Base-by-base conservation (phyloP, 2,888 invertebrate species). In the Apantesis nais region DNA sequence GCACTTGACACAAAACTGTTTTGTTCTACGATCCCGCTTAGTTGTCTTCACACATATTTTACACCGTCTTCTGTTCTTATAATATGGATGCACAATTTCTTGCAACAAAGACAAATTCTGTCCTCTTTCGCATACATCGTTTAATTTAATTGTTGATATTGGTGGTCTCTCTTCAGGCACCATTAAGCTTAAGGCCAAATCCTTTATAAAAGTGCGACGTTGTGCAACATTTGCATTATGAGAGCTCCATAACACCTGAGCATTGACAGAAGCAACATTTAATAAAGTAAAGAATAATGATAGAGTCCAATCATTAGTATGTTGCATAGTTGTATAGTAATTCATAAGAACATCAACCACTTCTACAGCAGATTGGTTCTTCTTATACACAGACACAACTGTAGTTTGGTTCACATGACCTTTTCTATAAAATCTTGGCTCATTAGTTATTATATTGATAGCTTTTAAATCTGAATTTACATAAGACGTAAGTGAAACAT, bases 251-350 rank as follows among this genome's bases (percentile, higher is more conserved):
- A 94, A 78, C 1, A 94, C 93, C 84, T 95, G 95, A 62, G 95
- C 89, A 78, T 94, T 95, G 0, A 95, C 84, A 0, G 93, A 87
- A 1, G 94, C 93, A 79, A 95, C 90, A 74, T 95, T 94, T 22
- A 95, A 83, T 67, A 95, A 76, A 41, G 91, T 91, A 71, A 92
- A 94, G 77, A 95, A 94, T 72, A 95, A 78, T 7, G 93, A 90
- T 12, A 93, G 75, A 0, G 91, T 90, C 95, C 95, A 95, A 76
- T 92, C 89, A 75, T 94, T 93, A n/a, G 91, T 90, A 71, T 90
- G 86, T 71, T 93, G 92, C 89, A 92, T 88, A 9, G 94, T 92
- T 0, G 94, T 94, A 73, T 95, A 95, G 79, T 93, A 93, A 83
- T 93, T 89, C 90, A 93, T 93, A 14, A 95, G 78, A 14, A 95